Evolutionary conservation across 1,140 invertebrate species (phyloP).

Genomic region (Drosophila arizonae): DNA sequence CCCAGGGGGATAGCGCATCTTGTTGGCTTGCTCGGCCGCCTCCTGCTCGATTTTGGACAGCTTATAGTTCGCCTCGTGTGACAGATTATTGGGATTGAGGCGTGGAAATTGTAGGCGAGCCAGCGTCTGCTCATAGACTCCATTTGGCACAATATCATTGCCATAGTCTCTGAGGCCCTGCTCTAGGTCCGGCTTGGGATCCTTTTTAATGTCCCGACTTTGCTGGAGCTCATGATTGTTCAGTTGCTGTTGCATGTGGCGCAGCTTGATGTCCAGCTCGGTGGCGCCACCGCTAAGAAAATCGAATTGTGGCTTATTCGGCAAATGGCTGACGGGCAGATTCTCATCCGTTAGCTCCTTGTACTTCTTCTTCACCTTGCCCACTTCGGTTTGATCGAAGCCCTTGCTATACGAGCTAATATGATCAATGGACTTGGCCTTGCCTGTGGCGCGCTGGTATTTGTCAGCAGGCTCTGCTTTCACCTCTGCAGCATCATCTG

Average conservation of each 20-base stretch:
- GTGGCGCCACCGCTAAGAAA: neutral
- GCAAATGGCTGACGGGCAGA: neutral
- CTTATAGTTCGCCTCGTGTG: slow-evolving; percentile 79
- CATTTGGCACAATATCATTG: slow-evolving; percentile 20
- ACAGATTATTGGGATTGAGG: slow-evolving; percentile 48
- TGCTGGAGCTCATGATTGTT: slow-evolving; percentile 20
- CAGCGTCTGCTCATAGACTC: slow-evolving; percentile 45
- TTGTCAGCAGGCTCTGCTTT: neutral
- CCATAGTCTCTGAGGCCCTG: slow-evolving; percentile 9
- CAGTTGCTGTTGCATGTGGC: slow-evolving; percentile 29
- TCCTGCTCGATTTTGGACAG: slow-evolving; percentile 78
- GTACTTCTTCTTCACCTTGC: slow-evolving; percentile 56
- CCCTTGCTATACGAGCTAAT: slow-evolving; percentile 11
- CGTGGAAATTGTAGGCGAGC: slow-evolving; percentile 17
- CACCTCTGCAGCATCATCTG: neutral
- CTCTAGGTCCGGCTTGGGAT: neutral
- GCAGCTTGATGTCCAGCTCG: slow-evolving; percentile 34
- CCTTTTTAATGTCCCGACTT: neutral
- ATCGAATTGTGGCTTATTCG: neutral
- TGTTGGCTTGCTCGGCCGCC: slow-evolving; percentile 45
- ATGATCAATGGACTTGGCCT: neutral
- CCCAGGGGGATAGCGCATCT: neutral
- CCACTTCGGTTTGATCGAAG: slow-evolving; percentile 43
- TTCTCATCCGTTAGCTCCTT: slow-evolving; percentile 12
- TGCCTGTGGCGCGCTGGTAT: neutral